These are phyloP conservation scores for Arrhamphus sclerolepis DNA, from an alignment of 2,797 vertebrate genomes.

Conservation along the genomic window DNA sequence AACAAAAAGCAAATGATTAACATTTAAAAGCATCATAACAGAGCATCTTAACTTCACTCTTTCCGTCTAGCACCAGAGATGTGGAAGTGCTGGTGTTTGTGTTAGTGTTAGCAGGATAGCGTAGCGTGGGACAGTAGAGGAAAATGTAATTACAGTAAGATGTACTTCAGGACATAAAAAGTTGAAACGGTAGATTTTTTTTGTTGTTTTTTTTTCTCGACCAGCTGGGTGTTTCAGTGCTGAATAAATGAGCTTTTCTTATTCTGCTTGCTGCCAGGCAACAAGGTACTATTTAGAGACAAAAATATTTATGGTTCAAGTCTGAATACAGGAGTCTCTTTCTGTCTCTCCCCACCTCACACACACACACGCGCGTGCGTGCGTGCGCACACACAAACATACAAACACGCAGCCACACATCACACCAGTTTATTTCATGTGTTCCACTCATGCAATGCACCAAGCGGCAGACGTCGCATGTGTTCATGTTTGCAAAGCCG, in stretches of 20 bases:
- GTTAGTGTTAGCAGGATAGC: background rate
- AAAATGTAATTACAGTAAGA: background rate
- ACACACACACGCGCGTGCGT: slow-evolving; percentile 1
- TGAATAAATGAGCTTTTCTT: slow-evolving; percentile 43
- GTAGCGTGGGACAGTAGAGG: background rate
- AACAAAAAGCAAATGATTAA: background rate
- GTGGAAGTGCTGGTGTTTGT: background rate
- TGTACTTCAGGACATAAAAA: background rate
- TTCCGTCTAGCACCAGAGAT: background rate
- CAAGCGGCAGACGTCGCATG: background rate
- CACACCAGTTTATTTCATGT: background rate
- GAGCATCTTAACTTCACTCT: background rate
- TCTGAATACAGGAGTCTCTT: slow-evolving; percentile 14
- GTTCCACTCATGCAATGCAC: slow-evolving; percentile 1
- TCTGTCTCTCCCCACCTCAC: background rate
- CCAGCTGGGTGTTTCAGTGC: slow-evolving; percentile 13
- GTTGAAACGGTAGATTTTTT: background rate
- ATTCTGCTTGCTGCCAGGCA: slow-evolving; percentile 58
- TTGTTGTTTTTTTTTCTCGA: background rate
- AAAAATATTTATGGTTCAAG: slow-evolving; percentile 58
- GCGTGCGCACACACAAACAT: no score
- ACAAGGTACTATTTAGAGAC: slow-evolving; percentile 57
- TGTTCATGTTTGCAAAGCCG: background rate
- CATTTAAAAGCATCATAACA: background rate
- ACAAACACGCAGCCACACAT: no score